Evolutionary conservation across 2,113 vertebrate genomes (phyloP).

Genomic region (Semnornis frantzii): DNA sequence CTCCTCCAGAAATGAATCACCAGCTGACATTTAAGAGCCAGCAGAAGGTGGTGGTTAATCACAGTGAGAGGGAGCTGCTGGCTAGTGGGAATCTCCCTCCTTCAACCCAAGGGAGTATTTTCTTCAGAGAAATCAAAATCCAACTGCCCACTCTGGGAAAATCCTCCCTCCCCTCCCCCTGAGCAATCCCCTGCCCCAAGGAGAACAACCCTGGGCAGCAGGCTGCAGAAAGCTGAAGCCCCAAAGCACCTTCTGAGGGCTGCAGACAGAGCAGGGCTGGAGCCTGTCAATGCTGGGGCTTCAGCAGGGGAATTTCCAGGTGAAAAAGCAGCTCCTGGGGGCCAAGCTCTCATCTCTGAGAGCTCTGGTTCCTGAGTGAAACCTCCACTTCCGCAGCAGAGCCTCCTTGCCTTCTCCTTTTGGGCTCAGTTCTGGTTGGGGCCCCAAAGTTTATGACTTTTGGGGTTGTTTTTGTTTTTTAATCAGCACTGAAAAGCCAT

Average conservation of each 20-base stretch:
- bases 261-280: neutral
- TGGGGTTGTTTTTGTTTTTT: neutral
- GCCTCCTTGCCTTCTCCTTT: conserved; percentile 55
- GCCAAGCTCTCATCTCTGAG: neutral
- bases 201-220: neutral
- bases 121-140: neutral
- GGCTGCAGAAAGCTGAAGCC: neutral
- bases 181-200: too few species aligned
- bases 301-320: neutral
- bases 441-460: neutral
- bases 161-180: neutral
- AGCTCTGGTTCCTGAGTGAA: conserved; percentile 10
- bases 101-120: neutral
- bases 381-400: conserved; percentile 39
- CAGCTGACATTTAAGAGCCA: conserved; percentile 41
- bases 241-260: neutral
- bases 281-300: rapidly evolving
- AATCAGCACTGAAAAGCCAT: rapidly evolving
- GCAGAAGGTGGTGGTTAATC: conserved; percentile 14
- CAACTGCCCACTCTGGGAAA: neutral
- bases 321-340: neutral
- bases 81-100: neutral
- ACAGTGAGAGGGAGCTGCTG: conserved; percentile 37
- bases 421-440: neutral
- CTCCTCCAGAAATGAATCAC: conserved; percentile 56